Evolutionary conservation across 2,797 vertebrate genomes (phyloP).

Genomic region (Pelodytes ibericus): DNA sequence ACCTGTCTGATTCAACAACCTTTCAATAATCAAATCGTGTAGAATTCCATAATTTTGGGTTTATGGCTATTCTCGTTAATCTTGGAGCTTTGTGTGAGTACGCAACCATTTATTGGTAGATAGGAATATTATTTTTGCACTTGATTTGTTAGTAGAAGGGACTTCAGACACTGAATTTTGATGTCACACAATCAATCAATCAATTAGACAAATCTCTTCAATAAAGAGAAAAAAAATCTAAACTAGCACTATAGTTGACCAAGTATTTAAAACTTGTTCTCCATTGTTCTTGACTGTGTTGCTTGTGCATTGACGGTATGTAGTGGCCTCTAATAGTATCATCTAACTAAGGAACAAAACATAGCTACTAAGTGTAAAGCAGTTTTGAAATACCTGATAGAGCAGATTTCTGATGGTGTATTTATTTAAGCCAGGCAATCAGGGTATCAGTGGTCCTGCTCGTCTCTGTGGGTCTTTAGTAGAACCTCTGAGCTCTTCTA

Average conservation of each 20-base stretch:
- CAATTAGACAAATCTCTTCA: too few relatives aligned
- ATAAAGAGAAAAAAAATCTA: not conserved
- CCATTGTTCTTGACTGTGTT: not conserved
- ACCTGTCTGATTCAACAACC: not conserved
- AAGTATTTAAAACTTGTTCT: not conserved
- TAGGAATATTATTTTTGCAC: conserved; percentile 41
- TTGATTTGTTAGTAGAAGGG: conserved; percentile 23
- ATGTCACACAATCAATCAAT: too few relatives aligned
- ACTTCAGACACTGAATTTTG: too few relatives aligned
- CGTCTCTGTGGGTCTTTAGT: not conserved
- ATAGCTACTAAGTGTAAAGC: not conserved
- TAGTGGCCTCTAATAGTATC: not conserved
- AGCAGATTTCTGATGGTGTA: not conserved
- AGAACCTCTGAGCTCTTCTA: not conserved
- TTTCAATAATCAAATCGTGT: not conserved
- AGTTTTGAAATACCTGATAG: not conserved
- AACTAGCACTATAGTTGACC: not conserved
- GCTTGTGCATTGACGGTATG: not conserved
- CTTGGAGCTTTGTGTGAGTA: conserved; percentile 17
- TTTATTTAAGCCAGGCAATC: not conserved
- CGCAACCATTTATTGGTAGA: conserved; percentile 12
- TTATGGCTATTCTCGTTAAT: conserved; percentile 46
- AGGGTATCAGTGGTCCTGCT: too few relatives aligned
- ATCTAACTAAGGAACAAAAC: not conserved
- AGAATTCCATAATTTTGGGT: conserved; percentile 1